These are phyloP conservation scores for Seriola aureovittata DNA, from an alignment of 2,113 vertebrate genomes.

Conservation along the genomic window DNA sequence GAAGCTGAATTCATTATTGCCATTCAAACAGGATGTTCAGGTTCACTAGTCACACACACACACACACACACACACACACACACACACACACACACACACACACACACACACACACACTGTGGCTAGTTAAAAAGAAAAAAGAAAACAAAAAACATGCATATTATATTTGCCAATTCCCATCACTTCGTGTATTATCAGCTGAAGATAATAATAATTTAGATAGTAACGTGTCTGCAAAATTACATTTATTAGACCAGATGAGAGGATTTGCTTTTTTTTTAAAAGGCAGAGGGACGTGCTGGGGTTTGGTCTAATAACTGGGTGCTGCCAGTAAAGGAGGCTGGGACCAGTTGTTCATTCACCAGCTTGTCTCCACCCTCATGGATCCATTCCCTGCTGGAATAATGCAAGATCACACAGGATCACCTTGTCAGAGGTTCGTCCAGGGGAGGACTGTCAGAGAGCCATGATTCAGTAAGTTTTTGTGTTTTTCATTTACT, in stretches of 20 bases:
- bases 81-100: too few relatives aligned
- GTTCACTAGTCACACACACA: conserved; percentile 26
- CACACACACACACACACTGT: neutral
- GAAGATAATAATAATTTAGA: neutral
- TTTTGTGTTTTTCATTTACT: neutral
- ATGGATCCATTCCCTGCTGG: neutral
- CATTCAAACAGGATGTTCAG: conserved; percentile 33
- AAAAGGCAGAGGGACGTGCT: conserved; percentile 2
- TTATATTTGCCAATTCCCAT: accelerated
- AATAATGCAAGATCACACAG: conserved; percentile 15
- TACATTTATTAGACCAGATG: too few relatives aligned
- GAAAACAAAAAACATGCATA: neutral
- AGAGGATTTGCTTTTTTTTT: neutral
- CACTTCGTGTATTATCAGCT: neutral
- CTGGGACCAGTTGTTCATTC: conserved; percentile 11
- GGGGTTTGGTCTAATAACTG: conserved; percentile 15
- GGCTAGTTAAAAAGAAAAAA: neutral
- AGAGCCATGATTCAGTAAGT: conserved; percentile 36
- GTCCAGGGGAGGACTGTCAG: neutral
- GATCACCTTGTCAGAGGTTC: conserved; percentile 21
- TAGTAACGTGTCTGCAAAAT: too few relatives aligned
- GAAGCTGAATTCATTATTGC: neutral
- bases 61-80: too few relatives aligned
- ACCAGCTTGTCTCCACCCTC: conserved; percentile 55
- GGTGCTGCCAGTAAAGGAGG: conserved; percentile 25